Evolutionary conservation across 2,888 invertebrate genomes (phyloP), one percentile per base, ranked within the genome.

Genomic region (Lepidocyrtoides sp.): DNA sequence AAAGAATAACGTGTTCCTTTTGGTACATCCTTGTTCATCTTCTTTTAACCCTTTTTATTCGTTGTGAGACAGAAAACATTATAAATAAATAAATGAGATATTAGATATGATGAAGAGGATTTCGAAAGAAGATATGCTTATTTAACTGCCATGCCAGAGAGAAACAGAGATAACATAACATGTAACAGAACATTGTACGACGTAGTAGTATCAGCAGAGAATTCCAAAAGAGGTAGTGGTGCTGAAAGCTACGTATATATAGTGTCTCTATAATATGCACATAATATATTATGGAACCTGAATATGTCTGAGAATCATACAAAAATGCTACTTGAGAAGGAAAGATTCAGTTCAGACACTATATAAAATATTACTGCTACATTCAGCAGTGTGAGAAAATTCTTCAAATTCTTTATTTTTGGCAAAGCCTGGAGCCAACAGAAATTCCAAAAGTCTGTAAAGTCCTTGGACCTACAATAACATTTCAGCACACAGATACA

Each of bases 371-470:
- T 69, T 69, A 41, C 81, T 44, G 36, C 2, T 57, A 1, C n/a
- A 14, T 20, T 48, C 41, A 41, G 32, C 29, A 48, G 36, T 87
- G 63, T 87, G 79, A 87, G 87, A 87, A 87, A 87, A 60, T 87
- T 60, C 36, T 66, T 87, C 2, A 51, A 57, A 29, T 32, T 83
- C 60, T 32, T 54, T 44, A 32, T 57, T 81, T 87, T 87, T 87
- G 77, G 87, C 87, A 79, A 79, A 17, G 87, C 87, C 79, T 66
- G 63, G 79, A 87, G 87, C 87, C 87, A 79, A n/a, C 77, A 87
- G 72, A 87, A 63, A 87, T 79, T 87, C 77, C 77, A 44, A 51
- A 48, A 48, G 75, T 75, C 0, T 44, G 72, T 72, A n/a, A 2
- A 77, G 77, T 77, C 77, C 77, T 77, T 51, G 77, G 29, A 3